Evolutionary conservation across 2,113 vertebrate genomes (phyloP), one percentile per base, ranked within the genome.

Genomic region (Hyperoodon ampullatus): DNA sequence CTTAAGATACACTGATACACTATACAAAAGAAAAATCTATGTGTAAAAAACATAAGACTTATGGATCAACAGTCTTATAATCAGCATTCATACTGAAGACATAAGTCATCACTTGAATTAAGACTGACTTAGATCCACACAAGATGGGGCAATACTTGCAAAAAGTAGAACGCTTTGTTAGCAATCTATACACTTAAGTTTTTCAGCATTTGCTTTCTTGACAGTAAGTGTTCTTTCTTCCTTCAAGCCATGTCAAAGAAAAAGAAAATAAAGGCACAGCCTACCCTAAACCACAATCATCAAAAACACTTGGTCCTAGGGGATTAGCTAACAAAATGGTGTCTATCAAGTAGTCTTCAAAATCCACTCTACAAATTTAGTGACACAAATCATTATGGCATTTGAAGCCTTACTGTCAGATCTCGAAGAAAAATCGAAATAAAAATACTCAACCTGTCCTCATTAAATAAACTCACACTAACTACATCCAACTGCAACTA

Each of bases 161-260:
- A 71, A 75, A 88, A 47, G 23, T 0, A 33, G 55, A 84, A 33
- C 14, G 66, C 12, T 50, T 58, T 77, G 63, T 50, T 60, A 91
- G 50, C 24, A 42, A 26, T 26, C 42, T 68, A 30, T 6, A 23
- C 24, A 63, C 50, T 89, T 80, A 63, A 23, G 39, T 42, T 82
- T 74, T 86, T 91, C 84, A 89, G 30, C 55, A 68, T 78, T 82
- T 94, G 60, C 72, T 81, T 71, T 61, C 74, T 77, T 86, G 23
- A 90, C 42, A 96, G 6, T 60, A 94, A 93, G 28, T 71, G 30
- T 28, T 86, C 91, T 92, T 89, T 86, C 88, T 78, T 61, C 47
- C 44, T 65, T 88, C 50, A 44, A 44, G 19, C 11, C 58, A 24
- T 15, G 39, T 60, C 93, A 72, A 82, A 87, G 10, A 39, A 61